phyloP scores from a whole-genome alignment of 2,797 vertebrate genomes.

The Xyrichtys novacula region DNA sequence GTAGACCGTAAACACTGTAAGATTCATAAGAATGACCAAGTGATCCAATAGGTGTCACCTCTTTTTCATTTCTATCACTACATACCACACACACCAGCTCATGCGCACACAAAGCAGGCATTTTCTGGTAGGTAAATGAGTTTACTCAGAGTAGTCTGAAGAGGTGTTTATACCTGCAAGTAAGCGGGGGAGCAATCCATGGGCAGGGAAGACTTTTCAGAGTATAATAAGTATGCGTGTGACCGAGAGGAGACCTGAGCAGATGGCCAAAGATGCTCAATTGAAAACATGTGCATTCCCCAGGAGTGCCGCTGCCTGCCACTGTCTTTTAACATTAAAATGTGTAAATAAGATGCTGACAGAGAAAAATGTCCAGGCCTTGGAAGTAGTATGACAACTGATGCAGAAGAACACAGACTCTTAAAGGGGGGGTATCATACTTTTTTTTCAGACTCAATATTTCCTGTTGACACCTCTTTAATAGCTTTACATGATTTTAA shows the following conservation, averaged over 20 bases:
- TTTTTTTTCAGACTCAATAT: too few relatives aligned
- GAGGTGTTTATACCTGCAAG: slow-evolving; percentile 21
- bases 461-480: too few relatives aligned
- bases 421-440: too few relatives aligned
- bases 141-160: slow-evolving; percentile 24
- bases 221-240: slow-evolving; percentile 38
- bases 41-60: background rate
- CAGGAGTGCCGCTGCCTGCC: background rate
- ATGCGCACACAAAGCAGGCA: background rate
- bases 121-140: background rate
- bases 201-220: slow-evolving; percentile 46
- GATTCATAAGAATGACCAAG: too few relatives aligned
- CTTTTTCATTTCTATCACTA: background rate
- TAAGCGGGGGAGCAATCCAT: background rate
- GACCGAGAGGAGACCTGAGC: slow-evolving; percentile 33
- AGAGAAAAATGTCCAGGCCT: background rate
- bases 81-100: background rate
- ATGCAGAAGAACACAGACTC: background rate
- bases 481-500: too few relatives aligned
- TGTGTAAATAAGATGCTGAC: slow-evolving; percentile 2
- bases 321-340: slow-evolving; percentile 15
- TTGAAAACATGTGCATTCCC: slow-evolving; percentile 21
- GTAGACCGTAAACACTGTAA: background rate
- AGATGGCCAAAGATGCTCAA: slow-evolving; percentile 51
- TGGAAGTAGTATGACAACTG: background rate